phyloP scores from a whole-genome alignment of 2,888 invertebrate species.

The Lasioglossum oenotherae region DNA sequence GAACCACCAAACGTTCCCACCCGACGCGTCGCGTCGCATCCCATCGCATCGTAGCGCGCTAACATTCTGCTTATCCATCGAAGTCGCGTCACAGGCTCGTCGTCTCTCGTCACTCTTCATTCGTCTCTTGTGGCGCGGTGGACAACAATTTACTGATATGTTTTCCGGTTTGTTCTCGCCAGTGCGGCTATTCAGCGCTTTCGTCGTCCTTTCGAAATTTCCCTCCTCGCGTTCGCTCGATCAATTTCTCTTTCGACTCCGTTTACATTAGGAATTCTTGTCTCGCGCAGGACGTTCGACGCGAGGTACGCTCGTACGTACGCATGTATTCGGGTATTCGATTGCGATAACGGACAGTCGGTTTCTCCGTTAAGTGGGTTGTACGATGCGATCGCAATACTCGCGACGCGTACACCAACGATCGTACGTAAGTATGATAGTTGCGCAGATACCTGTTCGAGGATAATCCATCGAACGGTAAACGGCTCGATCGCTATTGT shows the following conservation, averaged over 20 bases:
- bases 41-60: background rate
- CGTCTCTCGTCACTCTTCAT: background rate
- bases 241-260: conserved; percentile 31
- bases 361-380: conserved; percentile 59
- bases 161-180: too few species aligned
- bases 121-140: background rate
- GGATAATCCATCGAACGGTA: background rate
- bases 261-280: conserved; percentile 48
- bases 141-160: background rate
- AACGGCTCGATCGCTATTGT: background rate
- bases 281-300: conserved; percentile 36
- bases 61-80: conserved; percentile 3
- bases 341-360: conserved; percentile 37
- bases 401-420: background rate
- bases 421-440: background rate
- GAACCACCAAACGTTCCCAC: background rate
- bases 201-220: background rate
- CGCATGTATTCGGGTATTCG: conserved; percentile 21
- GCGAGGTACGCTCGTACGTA: background rate
- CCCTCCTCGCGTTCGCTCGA: background rate
- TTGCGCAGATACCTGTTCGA: background rate
- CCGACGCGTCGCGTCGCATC: background rate
- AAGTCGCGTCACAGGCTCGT: conserved; percentile 3
- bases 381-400: background rate
- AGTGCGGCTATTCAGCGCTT: background rate